Evolutionary conservation across 2,113 vertebrate genomes (phyloP).

Genomic region (Calonectris borealis): DNA sequence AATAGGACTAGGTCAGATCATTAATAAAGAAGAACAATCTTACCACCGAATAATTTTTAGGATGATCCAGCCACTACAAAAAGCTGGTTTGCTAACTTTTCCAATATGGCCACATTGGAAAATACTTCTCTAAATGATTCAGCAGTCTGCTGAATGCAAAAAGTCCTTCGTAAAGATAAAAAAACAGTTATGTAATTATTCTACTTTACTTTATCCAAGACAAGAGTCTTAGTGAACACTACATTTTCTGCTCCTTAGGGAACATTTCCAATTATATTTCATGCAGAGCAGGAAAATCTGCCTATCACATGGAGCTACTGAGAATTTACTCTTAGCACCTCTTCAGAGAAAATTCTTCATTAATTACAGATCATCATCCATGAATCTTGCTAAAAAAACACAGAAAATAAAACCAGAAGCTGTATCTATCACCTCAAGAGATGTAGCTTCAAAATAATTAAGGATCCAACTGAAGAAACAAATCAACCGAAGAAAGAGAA

Average conservation of each 20-base stretch:
- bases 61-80: background rate
- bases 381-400: background rate
- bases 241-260: constrained; percentile 30
- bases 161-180: background rate
- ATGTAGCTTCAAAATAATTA: background rate
- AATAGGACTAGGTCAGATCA: background rate
- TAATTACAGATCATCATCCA: constrained; percentile 45
- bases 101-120: background rate
- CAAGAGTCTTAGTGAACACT: constrained; percentile 18
- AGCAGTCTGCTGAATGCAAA: background rate
- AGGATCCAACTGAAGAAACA: background rate
- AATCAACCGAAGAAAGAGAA: background rate
- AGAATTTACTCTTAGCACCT: constrained; percentile 15
- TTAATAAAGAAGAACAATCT: background rate
- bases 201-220: constrained; percentile 11
- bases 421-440: background rate
- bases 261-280: constrained; percentile 56
- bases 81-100: background rate
- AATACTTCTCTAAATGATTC: constrained; percentile 8
- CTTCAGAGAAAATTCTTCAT: constrained; percentile 50
- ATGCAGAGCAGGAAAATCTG: constrained; percentile 39
- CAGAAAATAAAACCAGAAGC: constrained; percentile 13
- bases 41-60: background rate
- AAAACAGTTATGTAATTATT: constrained; percentile 17
- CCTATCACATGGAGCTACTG: background rate